Evolutionary conservation across 1,140 invertebrate species (phyloP).

Genomic region (Dinoponera quadriceps): DNA sequence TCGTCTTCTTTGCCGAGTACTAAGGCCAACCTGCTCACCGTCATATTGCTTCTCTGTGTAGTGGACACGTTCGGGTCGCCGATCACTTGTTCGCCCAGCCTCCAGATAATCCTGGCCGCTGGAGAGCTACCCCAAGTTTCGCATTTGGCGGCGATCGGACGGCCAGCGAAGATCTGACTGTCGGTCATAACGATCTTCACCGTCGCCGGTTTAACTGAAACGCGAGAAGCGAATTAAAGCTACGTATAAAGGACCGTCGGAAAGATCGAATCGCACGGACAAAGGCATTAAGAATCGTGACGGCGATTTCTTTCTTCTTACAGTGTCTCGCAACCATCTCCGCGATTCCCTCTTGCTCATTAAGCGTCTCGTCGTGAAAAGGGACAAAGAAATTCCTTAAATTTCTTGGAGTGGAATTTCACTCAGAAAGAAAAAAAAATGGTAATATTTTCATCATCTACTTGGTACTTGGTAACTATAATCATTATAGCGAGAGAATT

Average conservation of each 20-base stretch:
- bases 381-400: neutral
- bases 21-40: conserved; percentile 91
- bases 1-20: conserved; percentile 91
- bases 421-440: too few relatives aligned
- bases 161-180: conserved; percentile 87
- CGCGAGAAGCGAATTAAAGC: conserved; percentile 15
- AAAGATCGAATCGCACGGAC: neutral
- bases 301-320: neutral
- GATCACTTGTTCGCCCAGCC: conserved; percentile 88
- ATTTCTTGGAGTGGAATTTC: too few relatives aligned
- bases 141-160: conserved; percentile 88
- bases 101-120: conserved; percentile 90
- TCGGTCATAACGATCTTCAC: conserved; percentile 89
- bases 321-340: neutral
- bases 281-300: too few relatives aligned
- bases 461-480: too few relatives aligned
- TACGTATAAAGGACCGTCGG: neutral
- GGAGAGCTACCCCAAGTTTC: conserved; percentile 91
- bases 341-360: neutral
- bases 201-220: conserved; percentile 89
- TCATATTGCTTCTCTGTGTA: conserved; percentile 88
- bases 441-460: too few relatives aligned
- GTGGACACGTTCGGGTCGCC: conserved; percentile 85
- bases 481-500: too few relatives aligned
- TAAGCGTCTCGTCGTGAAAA: neutral